Evolutionary conservation across 2,113 vertebrate species (phyloP).

Genomic region (Cettia cetti): DNA sequence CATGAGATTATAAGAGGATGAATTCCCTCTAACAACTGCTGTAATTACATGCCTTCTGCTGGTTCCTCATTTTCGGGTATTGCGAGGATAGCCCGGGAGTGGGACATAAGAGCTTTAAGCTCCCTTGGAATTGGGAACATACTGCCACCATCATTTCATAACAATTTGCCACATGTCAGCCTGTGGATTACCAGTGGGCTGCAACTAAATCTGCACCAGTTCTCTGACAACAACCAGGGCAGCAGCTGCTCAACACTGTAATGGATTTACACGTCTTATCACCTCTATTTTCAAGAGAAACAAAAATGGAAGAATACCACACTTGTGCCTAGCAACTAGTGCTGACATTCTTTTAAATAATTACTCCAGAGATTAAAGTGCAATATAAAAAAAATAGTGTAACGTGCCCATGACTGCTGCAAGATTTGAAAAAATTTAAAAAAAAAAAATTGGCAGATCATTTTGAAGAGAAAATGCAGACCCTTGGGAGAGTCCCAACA

Average conservation of each 20-base stretch:
- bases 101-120: conserved; percentile 34
- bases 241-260: conserved; percentile 51
- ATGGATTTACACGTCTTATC: conserved; percentile 1
- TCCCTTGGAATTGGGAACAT: conserved; percentile 73
- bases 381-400: not conserved
- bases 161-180: conserved; percentile 69
- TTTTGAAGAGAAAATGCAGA: not conserved
- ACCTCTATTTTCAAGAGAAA: not conserved
- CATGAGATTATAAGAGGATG: conserved; percentile 72
- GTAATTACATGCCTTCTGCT: conserved; percentile 75
- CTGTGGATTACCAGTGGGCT: conserved; percentile 56
- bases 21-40: conserved; percentile 67
- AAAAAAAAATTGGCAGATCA: too few relatives aligned
- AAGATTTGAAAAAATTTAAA: not conserved
- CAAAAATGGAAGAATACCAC: not conserved
- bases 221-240: conserved; percentile 37
- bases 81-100: not conserved
- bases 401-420: accelerated
- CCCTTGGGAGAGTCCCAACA: not conserved
- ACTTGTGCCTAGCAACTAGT: not conserved
- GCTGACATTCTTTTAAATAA: not conserved
- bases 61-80: conserved; percentile 14
- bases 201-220: conserved; percentile 62
- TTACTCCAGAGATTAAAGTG: not conserved
- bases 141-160: conserved; percentile 71